A percentile compares a stretch with the other conserved stretches of the same genome.
phyloP scores from a whole-genome alignment of 2,113 vertebrate species.

The Mionectes macconnelli region DNA sequence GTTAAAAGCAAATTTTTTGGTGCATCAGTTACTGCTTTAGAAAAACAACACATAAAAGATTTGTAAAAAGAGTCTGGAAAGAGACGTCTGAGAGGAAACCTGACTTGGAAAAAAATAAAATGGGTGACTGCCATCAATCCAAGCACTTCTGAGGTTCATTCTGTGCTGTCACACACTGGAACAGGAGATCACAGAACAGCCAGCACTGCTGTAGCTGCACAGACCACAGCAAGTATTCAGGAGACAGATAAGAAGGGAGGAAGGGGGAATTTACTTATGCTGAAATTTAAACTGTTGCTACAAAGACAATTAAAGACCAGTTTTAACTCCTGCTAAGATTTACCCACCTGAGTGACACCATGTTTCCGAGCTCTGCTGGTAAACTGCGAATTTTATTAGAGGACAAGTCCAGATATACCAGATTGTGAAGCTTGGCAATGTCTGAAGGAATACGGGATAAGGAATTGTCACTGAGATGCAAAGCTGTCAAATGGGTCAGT shows the following conservation, averaged over 20 bases:
- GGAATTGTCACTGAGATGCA: slow-evolving; percentile 97
- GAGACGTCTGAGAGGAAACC: not conserved
- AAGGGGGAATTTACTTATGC: not conserved
- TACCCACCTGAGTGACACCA: slow-evolving; percentile 96
- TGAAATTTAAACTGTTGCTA: not conserved
- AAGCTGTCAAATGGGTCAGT: slow-evolving; percentile 97
- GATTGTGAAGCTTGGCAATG: slow-evolving; percentile 99
- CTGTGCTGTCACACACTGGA: not conserved
- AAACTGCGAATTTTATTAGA: slow-evolving; percentile 99
- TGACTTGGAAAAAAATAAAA: not conserved
- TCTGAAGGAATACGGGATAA: slow-evolving; percentile 97
- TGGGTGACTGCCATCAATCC: not conserved
- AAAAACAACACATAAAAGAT: not conserved
- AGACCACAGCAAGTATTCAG: not conserved
- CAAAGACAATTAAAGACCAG: not conserved
- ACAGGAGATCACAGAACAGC: not conserved
- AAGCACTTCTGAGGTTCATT: not conserved
- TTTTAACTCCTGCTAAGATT: not conserved
- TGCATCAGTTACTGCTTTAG: not conserved
- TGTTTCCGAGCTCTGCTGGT: slow-evolving; percentile 98
- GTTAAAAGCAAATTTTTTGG: not conserved
- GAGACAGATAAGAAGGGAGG: not conserved
- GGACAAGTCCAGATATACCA: slow-evolving; percentile 97
- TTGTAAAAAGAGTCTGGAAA: not conserved
- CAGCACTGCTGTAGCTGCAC: not conserved